phyloP scores from a whole-genome alignment of 2,113 vertebrate species.

The Pyrgilauda ruficollis region DNA sequence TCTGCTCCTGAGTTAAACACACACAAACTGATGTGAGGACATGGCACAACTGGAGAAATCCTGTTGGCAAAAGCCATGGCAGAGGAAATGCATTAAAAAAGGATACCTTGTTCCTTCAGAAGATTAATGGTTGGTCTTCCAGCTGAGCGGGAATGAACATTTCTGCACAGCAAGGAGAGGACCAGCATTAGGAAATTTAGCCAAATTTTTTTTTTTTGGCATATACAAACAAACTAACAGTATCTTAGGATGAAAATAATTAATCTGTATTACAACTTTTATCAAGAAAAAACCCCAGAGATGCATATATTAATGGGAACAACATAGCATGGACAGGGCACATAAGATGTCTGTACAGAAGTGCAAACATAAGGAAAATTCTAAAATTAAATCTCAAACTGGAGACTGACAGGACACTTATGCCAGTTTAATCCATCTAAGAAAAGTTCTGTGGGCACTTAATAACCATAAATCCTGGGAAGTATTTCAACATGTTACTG shows the following conservation, averaged over 20 bases:
- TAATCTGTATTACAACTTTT: background rate
- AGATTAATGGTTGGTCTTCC: constrained; percentile 93
- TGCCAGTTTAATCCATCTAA: background rate
- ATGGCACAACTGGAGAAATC: background rate
- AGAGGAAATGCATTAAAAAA: background rate
- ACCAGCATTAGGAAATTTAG: background rate
- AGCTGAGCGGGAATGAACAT: constrained; percentile 96
- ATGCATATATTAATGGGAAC: background rate
- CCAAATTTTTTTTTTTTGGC: background rate
- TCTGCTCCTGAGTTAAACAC: background rate
- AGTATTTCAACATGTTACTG: background rate
- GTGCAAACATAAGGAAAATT: background rate
- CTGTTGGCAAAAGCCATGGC: background rate
- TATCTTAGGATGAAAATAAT: background rate
- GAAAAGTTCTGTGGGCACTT: background rate
- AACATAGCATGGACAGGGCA: background rate
- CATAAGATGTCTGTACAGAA: background rate
- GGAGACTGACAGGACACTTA: background rate
- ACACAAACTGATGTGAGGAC: background rate
- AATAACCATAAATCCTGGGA: background rate
- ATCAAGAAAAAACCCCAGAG: background rate
- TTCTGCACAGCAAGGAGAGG: constrained; percentile 76
- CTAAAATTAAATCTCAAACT: background rate
- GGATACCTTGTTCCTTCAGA: constrained; percentile 88
- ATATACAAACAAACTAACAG: background rate